These are phyloP conservation scores for Drosophila murphyi DNA, from an alignment of 1,140 invertebrate genomes.

Conservation along the genomic window DNA sequence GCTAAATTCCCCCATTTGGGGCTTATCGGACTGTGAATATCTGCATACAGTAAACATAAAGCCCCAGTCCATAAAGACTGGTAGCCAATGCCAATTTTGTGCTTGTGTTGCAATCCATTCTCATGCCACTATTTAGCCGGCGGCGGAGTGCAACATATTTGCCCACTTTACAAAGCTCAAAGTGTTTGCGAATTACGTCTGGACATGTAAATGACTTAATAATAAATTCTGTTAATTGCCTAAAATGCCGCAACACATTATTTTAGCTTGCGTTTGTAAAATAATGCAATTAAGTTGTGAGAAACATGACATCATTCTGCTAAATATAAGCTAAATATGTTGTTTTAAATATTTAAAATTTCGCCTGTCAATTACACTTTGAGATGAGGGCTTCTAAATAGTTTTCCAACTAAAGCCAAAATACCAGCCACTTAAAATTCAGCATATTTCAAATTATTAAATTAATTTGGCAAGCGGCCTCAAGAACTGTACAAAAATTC, in stretches of 20 bases:
- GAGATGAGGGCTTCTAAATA: neutral
- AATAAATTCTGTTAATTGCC: conserved; percentile 55
- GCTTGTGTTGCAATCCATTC: neutral
- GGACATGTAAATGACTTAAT: conserved; percentile 65
- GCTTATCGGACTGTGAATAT: conserved; percentile 56
- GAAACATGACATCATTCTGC: no score
- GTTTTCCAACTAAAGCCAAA: neutral
- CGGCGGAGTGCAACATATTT: conserved; percentile 41
- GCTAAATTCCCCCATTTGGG: conserved; percentile 47
- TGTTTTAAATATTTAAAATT: neutral
- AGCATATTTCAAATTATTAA: conserved; percentile 9
- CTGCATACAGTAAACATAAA: conserved; percentile 3
- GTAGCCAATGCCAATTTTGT: conserved; percentile 45
- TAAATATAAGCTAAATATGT: no score
- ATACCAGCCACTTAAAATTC: neutral
- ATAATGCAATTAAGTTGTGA: no score
- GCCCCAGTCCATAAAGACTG: conserved; percentile 5
- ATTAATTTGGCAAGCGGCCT: conserved; percentile 20
- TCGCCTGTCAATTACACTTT: neutral
- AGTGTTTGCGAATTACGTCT: conserved; percentile 40
- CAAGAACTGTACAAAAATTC: conserved; percentile 48
- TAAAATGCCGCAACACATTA: conserved; percentile 19
- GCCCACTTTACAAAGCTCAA: conserved; percentile 20
- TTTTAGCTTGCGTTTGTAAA: neutral
- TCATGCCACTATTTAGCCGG: conserved; percentile 12